Base-by-base conservation (phyloP, 1,140 invertebrate genomes). In the Lepidurus arcticus region DNA sequence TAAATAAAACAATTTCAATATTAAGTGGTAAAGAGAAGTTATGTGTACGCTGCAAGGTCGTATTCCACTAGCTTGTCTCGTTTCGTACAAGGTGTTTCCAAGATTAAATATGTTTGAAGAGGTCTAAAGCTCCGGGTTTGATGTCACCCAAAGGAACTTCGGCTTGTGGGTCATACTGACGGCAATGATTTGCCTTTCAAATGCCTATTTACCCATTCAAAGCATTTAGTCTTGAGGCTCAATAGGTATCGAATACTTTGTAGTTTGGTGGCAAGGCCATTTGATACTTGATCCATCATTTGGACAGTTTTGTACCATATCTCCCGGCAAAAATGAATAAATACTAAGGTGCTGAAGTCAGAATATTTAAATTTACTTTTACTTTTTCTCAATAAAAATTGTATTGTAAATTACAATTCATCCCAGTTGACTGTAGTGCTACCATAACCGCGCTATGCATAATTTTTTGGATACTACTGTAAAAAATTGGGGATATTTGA, bases 141-240 rank as follows among this genome's bases (percentile, higher is more conserved):
- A 3, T 65, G 53, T 65, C 53, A 65, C 53, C 53, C 16, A n/a
- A 21, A 65, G 53, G 53, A 21, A 9, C 21, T 65, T 65, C 53
- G 21, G 53, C 53, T 65, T 65, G 13, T 21, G 6, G 6, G 16
- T n/a, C 16, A 24, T 24, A 16, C 53, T 65, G 53, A 65, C 53
- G 21, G 53, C 53, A 7, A 65, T 65, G 53, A 65, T 65, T 65
- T 65, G 53, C 53, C 21, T 65, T 65, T 65, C 53, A 65, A 21
- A 65, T 65, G 53, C 16, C 53, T 16, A 21, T 65, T 65, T 65
- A 65, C 1, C 16, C n/a, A 65, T 65, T 65, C 53, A 65, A n/a
- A 7, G 53, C 53, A 34, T 34, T 34, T 34, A 34, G 34, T 34
- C 34, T 34, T 34, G 34, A 34, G 34, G 34, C 34, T 34, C 53